These are phyloP conservation scores for Cololabis saira DNA, from an alignment of 2,113 vertebrate species.

Conservation along the genomic window DNA sequence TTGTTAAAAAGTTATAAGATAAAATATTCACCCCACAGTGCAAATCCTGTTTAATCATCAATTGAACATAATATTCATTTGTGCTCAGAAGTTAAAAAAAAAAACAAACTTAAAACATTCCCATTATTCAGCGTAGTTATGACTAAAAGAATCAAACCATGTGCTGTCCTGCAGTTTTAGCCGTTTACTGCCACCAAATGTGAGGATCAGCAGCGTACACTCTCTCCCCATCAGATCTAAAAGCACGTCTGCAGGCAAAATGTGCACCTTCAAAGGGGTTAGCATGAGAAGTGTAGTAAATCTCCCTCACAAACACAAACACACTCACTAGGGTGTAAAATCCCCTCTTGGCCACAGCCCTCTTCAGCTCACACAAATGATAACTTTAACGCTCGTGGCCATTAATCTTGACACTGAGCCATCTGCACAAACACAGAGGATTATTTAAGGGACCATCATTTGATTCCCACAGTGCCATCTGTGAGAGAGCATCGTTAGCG, in stretches of 20 bases:
- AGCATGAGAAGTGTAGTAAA: slow-evolving; percentile 36
- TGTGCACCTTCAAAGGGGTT: slow-evolving; percentile 24
- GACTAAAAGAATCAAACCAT: not conserved
- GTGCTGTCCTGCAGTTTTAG: not conserved
- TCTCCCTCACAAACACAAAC: slow-evolving; percentile 24
- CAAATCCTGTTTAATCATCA: no score
- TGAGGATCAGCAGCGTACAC: not conserved
- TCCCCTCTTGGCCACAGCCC: slow-evolving; percentile 15
- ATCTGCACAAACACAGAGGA: slow-evolving; percentile 45
- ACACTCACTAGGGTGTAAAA: slow-evolving; percentile 4
- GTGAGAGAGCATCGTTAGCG: slow-evolving; percentile 13
- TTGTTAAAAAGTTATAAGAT: no score
- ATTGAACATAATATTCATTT: no score
- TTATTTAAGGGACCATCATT: slow-evolving; percentile 44
- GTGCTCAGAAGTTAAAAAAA: no score
- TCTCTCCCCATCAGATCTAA: slow-evolving; percentile 7
- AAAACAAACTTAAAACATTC: no score
- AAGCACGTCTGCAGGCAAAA: slow-evolving; percentile 16
- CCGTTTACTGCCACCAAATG: not conserved
- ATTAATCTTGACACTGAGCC: slow-evolving; percentile 41
- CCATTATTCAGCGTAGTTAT: no score
- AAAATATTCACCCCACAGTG: no score
- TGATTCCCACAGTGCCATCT: slow-evolving; percentile 49
- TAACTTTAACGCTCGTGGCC: slow-evolving; percentile 41
- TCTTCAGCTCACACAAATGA: slow-evolving; percentile 40